phyloP scores from a whole-genome alignment of 2,113 vertebrate species.

The Girardinichthys multiradiatus region DNA sequence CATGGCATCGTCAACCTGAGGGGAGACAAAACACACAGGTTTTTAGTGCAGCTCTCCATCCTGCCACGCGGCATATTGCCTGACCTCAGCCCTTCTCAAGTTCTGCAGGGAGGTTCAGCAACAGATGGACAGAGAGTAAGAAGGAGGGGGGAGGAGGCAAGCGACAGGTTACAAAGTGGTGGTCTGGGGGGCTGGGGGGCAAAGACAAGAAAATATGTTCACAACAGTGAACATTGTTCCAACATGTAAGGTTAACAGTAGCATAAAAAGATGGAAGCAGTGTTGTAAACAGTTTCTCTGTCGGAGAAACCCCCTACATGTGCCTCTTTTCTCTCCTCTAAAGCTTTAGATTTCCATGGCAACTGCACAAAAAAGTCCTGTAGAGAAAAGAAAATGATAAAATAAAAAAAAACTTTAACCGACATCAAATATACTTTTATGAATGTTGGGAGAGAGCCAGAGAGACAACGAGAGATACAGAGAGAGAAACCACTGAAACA shows the following conservation, averaged over 20 bases:
- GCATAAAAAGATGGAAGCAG: constrained; percentile 27
- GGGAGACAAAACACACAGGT: constrained; percentile 58
- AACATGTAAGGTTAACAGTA: constrained; percentile 1
- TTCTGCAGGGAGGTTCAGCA: constrained; percentile 74
- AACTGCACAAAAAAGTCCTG: constrained; percentile 67
- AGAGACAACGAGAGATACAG: constrained; percentile 31
- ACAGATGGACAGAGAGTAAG: constrained; percentile 76
- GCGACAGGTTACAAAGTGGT: constrained; percentile 69
- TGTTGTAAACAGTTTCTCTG: not conserved
- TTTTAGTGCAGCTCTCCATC: constrained; percentile 41
- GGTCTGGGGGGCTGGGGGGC: constrained; percentile 14
- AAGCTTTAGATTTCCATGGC: constrained; percentile 75
- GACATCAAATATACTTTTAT: constrained; percentile 65
- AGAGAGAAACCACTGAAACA: not conserved
- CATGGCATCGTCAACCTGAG: constrained; percentile 99
- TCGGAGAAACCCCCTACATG: constrained; percentile 42
- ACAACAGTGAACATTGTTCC: constrained; percentile 20
- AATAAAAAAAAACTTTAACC: constrained; percentile 38
- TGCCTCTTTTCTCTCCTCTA: constrained; percentile 24
- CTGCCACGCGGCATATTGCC: constrained; percentile 70
- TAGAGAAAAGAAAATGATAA: not conserved
- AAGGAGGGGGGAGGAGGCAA: constrained; percentile 32
- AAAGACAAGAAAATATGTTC: constrained; percentile 33
- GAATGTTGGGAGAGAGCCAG: constrained; percentile 64
- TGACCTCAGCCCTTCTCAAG: constrained; percentile 79